These are phyloP conservation scores for Intellagama lesueurii DNA, from an alignment of 2,797 vertebrate genomes.

Conservation along the genomic window DNA sequence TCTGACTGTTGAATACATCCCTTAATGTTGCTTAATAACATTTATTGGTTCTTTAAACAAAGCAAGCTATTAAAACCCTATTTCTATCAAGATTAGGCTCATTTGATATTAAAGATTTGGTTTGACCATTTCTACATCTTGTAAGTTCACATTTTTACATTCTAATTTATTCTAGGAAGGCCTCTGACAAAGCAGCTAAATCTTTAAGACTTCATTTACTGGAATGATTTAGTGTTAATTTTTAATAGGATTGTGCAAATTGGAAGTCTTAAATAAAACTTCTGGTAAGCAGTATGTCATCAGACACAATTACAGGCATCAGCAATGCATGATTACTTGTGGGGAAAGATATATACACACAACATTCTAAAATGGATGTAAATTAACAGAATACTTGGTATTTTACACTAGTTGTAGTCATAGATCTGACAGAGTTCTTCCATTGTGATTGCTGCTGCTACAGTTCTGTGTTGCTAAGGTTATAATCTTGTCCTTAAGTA, in stretches of 20 bases:
- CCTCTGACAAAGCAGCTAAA: constrained; percentile 58
- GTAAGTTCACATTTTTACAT: constrained; percentile 58
- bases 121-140: constrained; percentile 64
- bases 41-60: constrained; percentile 65
- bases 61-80: constrained; percentile 24
- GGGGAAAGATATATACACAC: constrained; percentile 40
- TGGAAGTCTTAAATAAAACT: constrained; percentile 66
- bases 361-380: background rate
- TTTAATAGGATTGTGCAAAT: constrained; percentile 64
- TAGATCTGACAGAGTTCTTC: constrained; percentile 47
- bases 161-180: constrained; percentile 65
- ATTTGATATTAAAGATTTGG: constrained; percentile 52
- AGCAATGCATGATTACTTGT: constrained; percentile 51
- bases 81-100: constrained; percentile 61
- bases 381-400: constrained; percentile 18
- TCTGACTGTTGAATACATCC: constrained; percentile 41
- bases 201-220: constrained; percentile 61
- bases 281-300: constrained; percentile 49
- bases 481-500: constrained; percentile 63
- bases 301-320: constrained; percentile 55
- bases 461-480: constrained; percentile 53
- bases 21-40: constrained; percentile 61
- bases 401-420: constrained; percentile 29
- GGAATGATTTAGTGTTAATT: constrained; percentile 67
- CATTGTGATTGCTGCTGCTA: constrained; percentile 24